Percentiles rank a stretch among this genome's conserved stretches.
phyloP scores from a whole-genome alignment of 2,888 invertebrate genomes.

The Trisateles emortualis region DNA sequence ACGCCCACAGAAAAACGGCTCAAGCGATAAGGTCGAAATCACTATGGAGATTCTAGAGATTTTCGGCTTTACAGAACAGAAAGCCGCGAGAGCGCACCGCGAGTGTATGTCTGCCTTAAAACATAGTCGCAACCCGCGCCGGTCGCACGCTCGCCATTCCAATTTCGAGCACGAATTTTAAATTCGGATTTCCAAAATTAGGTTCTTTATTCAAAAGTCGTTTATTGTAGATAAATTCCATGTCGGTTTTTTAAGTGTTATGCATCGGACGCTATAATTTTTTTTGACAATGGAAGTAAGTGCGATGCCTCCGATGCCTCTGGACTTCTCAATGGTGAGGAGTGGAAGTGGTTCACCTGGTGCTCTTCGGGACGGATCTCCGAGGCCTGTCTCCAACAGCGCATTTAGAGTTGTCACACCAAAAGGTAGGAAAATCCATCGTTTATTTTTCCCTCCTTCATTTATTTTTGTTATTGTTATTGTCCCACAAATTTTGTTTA shows the following conservation, averaged over 20 bases:
- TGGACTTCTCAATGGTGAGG: conserved; percentile 89
- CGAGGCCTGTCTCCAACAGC: conserved; percentile 83
- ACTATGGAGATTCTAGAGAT: conserved; percentile 75
- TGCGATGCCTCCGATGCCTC: conserved; percentile 88
- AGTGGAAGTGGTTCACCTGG: conserved; percentile 73
- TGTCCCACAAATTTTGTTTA: conserved; percentile 1
- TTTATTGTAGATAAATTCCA: conserved; percentile 37
- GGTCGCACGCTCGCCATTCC: conserved; percentile 75
- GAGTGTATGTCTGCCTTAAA: conserved; percentile 76
- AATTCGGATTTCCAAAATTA: conserved; percentile 45
- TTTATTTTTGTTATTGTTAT: conserved; percentile 31
- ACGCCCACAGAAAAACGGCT: conserved; percentile 71
- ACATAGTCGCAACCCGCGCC: conserved; percentile 74
- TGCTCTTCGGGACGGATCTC: conserved; percentile 71
- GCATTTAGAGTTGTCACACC: conserved; percentile 90
- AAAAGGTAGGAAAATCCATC: conserved; percentile 78
- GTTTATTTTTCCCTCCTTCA: neutral
- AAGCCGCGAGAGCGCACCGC: conserved; percentile 61
- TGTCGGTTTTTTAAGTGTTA: conserved; percentile 53
- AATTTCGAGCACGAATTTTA: conserved; percentile 57
- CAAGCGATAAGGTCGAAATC: conserved; percentile 82
- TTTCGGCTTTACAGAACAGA: conserved; percentile 78
- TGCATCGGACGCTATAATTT: conserved; percentile 54
- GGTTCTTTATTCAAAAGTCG: conserved; percentile 18
- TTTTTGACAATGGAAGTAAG: conserved; percentile 87